Evolutionary conservation across 1,140 invertebrate species (phyloP), one percentile per base, ranked within the genome.

Genomic region (Drosophila kanapiae): DNA sequence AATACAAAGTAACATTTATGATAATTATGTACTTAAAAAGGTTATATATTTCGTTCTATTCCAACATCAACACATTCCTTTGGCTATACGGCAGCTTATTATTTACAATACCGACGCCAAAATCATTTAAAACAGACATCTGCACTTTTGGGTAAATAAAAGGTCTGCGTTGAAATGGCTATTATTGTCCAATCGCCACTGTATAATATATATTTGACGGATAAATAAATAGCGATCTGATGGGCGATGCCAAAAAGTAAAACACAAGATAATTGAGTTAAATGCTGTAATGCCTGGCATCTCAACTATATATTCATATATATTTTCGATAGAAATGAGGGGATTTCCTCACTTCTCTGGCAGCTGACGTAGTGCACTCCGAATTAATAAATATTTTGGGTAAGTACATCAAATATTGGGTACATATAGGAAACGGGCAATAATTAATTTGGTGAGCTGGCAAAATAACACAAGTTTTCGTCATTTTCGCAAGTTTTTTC

Each of bases 221-320:
- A 27, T 29, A 70, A 38, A 45, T 68, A 54, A 68, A 70, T 31
- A 47, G 5, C 47, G 6, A 68, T 47, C 33, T 16, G 11, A 38
- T 14, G 4, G 4, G 11, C 33, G 7, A 16, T 67, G 48, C 67
- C 23, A 47, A 67, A 53, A 69, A 10, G 11, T 37, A 42, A 43
- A 18, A 23, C 18, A 29, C 7, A 0, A 60, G 27, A 60, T 23
- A 45, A 64, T 18, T 40, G 31, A 68, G 31, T 23, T 18, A 6
- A 27, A 27, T 70, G 38, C 16, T 42, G 67, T 47, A 27, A 47
- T 67, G 62, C 48, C 14, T 27, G 10, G n/a, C 14, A 42, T 23
- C 11, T 37, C 4, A 23, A 13, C 14, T 23, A 23, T 37, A 18
- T 29, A 31, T 9, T 40, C 18, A 14, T 23, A 23, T 37, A 18